Evolutionary conservation across 1,140 invertebrate species (phyloP).

Genomic region (Dolichoris vasculosae): DNA sequence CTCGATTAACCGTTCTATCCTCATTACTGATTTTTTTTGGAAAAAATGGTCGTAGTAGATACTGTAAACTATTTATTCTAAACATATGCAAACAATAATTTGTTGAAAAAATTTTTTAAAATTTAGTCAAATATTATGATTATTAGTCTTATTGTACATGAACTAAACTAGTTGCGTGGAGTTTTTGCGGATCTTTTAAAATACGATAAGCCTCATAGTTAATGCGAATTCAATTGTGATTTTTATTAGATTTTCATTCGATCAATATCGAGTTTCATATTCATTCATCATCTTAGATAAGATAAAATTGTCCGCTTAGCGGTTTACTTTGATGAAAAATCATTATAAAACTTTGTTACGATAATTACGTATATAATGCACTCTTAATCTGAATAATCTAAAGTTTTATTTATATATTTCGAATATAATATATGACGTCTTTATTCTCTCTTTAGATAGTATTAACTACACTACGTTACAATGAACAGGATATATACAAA

Average conservation of each 20-base stretch:
- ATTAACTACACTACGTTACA: constrained; percentile 60
- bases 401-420: no score
- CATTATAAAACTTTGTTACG: neutral
- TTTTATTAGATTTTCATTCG: neutral
- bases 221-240: constrained; percentile 15
- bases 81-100: no score
- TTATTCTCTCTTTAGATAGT: constrained; percentile 44
- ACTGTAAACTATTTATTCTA: no score
- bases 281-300: neutral
- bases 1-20: neutral
- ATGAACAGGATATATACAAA: constrained; percentile 76
- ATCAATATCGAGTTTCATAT: neutral
- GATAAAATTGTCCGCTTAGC: neutral
- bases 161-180: no score
- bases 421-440: no score
- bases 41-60: no score
- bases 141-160: no score
- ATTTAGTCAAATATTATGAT: no score
- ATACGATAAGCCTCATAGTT: neutral
- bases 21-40: no score
- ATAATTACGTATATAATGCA: constrained; percentile 16
- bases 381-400: constrained; percentile 9
- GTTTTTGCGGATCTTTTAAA: no score
- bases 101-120: no score
- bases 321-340: neutral